These are phyloP conservation scores for Flexamia atlantica DNA, from an alignment of 2,888 invertebrate species.

Conservation along the genomic window DNA sequence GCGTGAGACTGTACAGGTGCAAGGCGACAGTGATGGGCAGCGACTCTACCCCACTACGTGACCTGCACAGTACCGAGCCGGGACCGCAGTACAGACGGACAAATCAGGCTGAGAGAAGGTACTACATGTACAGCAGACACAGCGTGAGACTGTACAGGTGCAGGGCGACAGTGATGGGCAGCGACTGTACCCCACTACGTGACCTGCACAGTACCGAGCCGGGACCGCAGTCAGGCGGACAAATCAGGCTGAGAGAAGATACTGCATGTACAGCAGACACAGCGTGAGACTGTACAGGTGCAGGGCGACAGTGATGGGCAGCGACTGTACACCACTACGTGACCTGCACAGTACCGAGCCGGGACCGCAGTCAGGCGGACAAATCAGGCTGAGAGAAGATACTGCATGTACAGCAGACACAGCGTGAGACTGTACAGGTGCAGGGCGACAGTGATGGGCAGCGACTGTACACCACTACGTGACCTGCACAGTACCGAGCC, in stretches of 20 bases:
- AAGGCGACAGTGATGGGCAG: background rate
- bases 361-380: background rate
- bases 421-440: slow-evolving; percentile 20
- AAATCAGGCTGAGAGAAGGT: too few species aligned
- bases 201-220: background rate
- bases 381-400: too few species aligned
- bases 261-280: too few species aligned
- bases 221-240: background rate
- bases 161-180: background rate
- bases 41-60: slow-evolving; percentile 1
- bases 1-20: slow-evolving; percentile 21
- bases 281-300: slow-evolving; percentile 20
- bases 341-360: background rate
- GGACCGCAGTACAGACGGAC: background rate
- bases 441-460: background rate
- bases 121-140: too few species aligned
- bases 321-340: background rate
- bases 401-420: too few species aligned
- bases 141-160: slow-evolving; percentile 20
- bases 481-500: background rate
- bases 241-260: too few species aligned
- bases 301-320: background rate
- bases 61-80: background rate
- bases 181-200: slow-evolving; percentile 1
- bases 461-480: background rate